Percentiles rank a stretch among this genome's conserved stretches.
phyloP scores from a whole-genome alignment of 35 echinoderm and acorn worm species.

The Apostichopus japonicus region DNA sequence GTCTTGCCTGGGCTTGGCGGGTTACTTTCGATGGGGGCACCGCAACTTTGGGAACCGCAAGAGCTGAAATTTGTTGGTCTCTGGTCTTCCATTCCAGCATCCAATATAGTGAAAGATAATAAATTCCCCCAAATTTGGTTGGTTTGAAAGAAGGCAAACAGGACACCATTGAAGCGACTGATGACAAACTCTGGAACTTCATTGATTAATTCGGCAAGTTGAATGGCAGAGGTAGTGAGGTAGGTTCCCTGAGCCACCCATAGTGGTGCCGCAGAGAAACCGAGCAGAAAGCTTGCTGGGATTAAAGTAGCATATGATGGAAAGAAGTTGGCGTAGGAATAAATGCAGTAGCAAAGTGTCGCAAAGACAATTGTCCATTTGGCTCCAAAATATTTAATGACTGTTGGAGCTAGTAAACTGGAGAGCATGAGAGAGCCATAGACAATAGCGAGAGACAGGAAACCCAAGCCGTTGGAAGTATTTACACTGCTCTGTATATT shows the following conservation, averaged over 20 bases:
- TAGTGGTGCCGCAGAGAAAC: conserved; percentile 75
- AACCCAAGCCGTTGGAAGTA: conserved; percentile 49
- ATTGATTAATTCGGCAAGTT: conserved; percentile 67
- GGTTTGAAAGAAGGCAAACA: conserved; percentile 92
- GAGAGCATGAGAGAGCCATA: conserved; percentile 80
- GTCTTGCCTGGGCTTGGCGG: neutral
- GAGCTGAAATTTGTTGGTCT: neutral
- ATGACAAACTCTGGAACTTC: conserved; percentile 84
- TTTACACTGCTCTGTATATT: conserved; percentile 92
- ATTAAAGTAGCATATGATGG: conserved; percentile 66
- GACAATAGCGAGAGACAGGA: conserved; percentile 74
- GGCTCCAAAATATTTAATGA: conserved; percentile 65
- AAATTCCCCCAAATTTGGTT: conserved; percentile 84
- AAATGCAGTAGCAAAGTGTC: conserved; percentile 60
- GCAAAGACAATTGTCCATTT: conserved; percentile 84
- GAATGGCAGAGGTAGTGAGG: conserved; percentile 86
- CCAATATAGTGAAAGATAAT: conserved; percentile 39
- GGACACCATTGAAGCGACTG: conserved; percentile 92
- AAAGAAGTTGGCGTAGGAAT: conserved; percentile 76
- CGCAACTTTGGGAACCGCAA: conserved; percentile 30
- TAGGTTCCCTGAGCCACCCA: conserved; percentile 96
- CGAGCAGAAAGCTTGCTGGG: conserved; percentile 69
- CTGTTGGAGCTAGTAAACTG: conserved; percentile 62
- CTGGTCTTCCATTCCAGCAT: neutral
- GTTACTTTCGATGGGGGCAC: neutral